These are phyloP conservation scores for Dermolepida albohirtum DNA, from an alignment of 2,888 invertebrate genomes.

Conservation along the genomic window DNA sequence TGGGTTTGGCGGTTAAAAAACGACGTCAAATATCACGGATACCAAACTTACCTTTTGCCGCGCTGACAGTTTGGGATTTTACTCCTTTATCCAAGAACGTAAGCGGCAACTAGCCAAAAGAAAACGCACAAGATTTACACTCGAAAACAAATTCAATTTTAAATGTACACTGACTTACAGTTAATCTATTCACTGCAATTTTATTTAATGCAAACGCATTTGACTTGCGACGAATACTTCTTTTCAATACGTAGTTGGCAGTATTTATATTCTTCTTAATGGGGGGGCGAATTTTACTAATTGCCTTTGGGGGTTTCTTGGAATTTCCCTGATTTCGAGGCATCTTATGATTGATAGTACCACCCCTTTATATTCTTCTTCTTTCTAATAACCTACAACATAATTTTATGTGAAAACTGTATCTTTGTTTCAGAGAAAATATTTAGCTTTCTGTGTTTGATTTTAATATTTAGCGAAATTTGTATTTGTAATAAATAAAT, in stretches of 20 bases:
- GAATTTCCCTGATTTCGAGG: constrained; percentile 28
- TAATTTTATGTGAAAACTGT: no score
- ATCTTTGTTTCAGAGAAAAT: no score
- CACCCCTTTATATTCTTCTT: no score
- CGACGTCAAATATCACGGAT: constrained; percentile 32
- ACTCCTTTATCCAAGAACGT: constrained; percentile 16
- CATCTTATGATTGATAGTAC: not conserved
- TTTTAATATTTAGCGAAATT: no score
- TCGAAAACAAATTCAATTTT: not conserved
- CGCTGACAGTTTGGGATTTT: constrained; percentile 13
- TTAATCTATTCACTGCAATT: constrained; percentile 21
- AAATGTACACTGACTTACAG: constrained; percentile 4
- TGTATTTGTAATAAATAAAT: no score
- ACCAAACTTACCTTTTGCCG: constrained; percentile 25
- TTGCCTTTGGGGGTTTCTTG: not conserved
- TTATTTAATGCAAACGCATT: constrained; percentile 11
- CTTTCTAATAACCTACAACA: no score
- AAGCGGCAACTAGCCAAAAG: constrained; percentile 14
- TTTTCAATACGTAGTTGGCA: constrained; percentile 27
- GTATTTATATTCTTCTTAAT: constrained; percentile 19
- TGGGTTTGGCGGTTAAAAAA: constrained; percentile 43
- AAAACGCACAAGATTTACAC: not conserved
- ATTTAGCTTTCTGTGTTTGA: no score
- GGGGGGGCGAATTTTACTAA: constrained; percentile 22
- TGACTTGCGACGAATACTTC: constrained; percentile 17